Conservation (phyloP, 2,797 vertebrate species). For the Sebastes wilsoni region DNA sequence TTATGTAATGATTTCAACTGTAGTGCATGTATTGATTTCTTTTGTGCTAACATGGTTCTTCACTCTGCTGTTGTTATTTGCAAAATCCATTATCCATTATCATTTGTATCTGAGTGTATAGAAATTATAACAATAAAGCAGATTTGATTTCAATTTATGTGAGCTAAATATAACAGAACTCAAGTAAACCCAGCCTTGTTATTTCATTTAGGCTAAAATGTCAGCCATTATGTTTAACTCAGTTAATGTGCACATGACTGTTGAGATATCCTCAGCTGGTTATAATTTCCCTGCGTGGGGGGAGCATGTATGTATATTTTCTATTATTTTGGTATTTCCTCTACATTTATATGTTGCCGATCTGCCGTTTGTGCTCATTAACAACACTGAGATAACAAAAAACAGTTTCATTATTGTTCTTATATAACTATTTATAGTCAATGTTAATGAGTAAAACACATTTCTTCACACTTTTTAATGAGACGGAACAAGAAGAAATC, state of each 20-base stretch:
- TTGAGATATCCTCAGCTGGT: neutral
- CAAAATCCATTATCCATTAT: neutral
- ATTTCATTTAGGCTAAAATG: neutral
- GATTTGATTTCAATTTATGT: neutral
- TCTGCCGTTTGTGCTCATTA: neutral
- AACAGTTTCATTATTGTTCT: neutral
- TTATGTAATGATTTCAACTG: conserved; percentile 26
- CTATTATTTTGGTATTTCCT: neutral
- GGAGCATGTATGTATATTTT: too few species aligned
- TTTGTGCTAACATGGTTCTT: conserved; percentile 22
- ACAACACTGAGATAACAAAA: neutral
- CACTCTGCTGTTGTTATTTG: conserved; percentile 6
- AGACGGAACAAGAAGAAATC: neutral
- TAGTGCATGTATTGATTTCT: conserved; percentile 43
- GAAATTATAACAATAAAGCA: neutral
- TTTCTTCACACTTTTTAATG: neutral
- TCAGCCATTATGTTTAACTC: neutral
- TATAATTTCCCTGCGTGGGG: neutral
- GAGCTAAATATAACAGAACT: neutral
- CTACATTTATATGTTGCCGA: neutral
- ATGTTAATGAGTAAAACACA: neutral
- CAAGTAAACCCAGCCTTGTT: neutral
- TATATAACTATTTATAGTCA: neutral
- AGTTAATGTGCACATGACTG: neutral
- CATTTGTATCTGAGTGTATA: neutral